Base-by-base conservation (phyloP, 2,888 invertebrate genomes). In the Drosophila mimetica region DNA sequence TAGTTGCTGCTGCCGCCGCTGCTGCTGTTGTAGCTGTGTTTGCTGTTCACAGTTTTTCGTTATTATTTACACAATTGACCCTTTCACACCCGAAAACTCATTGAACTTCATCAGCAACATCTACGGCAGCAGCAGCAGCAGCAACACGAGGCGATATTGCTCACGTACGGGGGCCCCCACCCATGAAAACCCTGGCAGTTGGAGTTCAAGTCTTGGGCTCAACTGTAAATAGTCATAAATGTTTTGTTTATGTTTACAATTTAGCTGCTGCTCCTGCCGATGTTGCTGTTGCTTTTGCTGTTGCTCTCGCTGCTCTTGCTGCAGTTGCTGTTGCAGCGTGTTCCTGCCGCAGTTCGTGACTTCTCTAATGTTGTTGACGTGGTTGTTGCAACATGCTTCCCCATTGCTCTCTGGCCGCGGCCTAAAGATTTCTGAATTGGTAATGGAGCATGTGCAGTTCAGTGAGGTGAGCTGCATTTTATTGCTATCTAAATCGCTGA, bases 191-290 rank as follows among this genome's bases (percentile, higher is more conserved):
- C n/a, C 44, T 16, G 46, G 16, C 32, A 32, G 46, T 61, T 61
- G 52, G 69, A 69, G 52, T 67, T 52, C 66, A 66, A 70, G 47
- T 48, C 50, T 54, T 66, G 57, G 61, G 70, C 71, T 81, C 79
- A 86, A 86, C 86, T 83, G 84, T 84, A 79, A 86, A 84, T 83
- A 84, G 81, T 85, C 84, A 85, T 85, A 85, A 85, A 85, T 86
- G 84, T 81, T 84, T 84, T 85, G 84, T 85, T 86, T 86, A 84
- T 86, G 84, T 84, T 81, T 81, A 79, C 79, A 79, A 75, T 84
- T 80, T 83, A 83, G 83, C 80, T 83, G 76, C 76, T 82, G 79
- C 69, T 78, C 75, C 66, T 71, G 77, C 74, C 71, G 54, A 67
- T 61, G 65, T 13, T 58, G 46, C 60, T 28, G 52, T 63, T 71